Conservation (phyloP, 1,140 invertebrate species). For the Solen grandis region DNA sequence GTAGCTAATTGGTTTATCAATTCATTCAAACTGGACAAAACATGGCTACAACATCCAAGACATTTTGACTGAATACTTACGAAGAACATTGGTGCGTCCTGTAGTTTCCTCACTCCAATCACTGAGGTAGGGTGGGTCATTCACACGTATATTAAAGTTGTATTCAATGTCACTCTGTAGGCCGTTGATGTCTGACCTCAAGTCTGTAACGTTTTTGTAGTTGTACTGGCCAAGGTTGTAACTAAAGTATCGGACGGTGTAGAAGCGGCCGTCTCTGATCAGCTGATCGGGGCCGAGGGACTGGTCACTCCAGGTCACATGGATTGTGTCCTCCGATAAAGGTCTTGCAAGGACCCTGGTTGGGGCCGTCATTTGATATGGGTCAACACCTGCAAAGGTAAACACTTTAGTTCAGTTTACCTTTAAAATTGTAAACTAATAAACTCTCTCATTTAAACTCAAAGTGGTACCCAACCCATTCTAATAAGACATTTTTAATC, state of each 20-base stretch:
- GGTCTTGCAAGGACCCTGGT: background rate
- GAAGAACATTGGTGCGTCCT: no score
- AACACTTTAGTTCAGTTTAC: background rate
- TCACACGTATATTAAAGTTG: constrained; percentile 41
- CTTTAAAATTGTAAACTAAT: background rate
- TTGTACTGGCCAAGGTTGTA: constrained; percentile 33
- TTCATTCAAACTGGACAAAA: no score
- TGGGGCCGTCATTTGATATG: constrained; percentile 43
- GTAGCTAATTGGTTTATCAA: no score
- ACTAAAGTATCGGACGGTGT: constrained; percentile 37
- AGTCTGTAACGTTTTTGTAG: constrained; percentile 31
- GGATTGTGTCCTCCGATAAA: constrained; percentile 1
- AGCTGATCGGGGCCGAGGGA: constrained; percentile 27
- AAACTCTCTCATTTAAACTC: background rate
- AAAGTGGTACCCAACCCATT: no score
- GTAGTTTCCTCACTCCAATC: constrained; percentile 38
- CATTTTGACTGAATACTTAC: no score
- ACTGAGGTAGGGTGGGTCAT: constrained; percentile 49
- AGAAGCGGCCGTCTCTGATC: constrained; percentile 32
- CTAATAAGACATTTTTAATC: no score
- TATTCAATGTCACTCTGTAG: constrained; percentile 33
- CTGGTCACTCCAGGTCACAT: constrained; percentile 25
- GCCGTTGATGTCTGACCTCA: background rate
- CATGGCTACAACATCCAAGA: no score
- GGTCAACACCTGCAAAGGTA: constrained; percentile 29